Evolutionary conservation across 2,888 invertebrate genomes (phyloP).

Genomic region (Campoplex nolae): DNA sequence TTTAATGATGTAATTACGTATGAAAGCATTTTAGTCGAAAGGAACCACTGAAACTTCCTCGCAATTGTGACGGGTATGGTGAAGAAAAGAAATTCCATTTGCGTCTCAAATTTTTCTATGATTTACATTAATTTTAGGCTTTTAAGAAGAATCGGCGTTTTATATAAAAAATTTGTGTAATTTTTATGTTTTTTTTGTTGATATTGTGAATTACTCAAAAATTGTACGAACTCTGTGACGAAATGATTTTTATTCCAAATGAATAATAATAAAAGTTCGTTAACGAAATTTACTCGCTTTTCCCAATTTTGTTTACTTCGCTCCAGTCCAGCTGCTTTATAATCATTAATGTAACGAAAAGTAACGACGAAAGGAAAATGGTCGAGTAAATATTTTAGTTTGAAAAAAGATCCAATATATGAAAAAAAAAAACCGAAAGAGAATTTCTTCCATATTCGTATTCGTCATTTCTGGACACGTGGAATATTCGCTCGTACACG

Average conservation of each 20-base stretch:
- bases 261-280: constrained; percentile 18
- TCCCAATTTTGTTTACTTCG: neutral
- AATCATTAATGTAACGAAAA: neutral
- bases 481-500: neutral
- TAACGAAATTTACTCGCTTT: neutral
- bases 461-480: neutral
- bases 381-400: too few relatives aligned
- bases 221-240: neutral
- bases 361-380: neutral
- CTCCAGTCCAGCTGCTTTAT: neutral
- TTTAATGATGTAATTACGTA: constrained; percentile 21
- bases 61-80: constrained; percentile 26
- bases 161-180: neutral
- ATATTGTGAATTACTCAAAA: neutral
- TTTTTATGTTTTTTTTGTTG: neutral
- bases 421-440: too few relatives aligned
- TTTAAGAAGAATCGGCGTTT: constrained; percentile 43
- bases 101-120: constrained; percentile 26
- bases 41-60: constrained; percentile 53
- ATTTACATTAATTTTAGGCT: constrained; percentile 11
- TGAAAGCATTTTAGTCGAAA: constrained; percentile 29
- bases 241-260: neutral
- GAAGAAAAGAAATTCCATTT: constrained; percentile 16
- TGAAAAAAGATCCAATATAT: too few relatives aligned
- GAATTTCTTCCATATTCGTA: too few relatives aligned